Conservation (phyloP, 2,113 vertebrate genomes). For the Motacilla tschutschensis region DNA sequence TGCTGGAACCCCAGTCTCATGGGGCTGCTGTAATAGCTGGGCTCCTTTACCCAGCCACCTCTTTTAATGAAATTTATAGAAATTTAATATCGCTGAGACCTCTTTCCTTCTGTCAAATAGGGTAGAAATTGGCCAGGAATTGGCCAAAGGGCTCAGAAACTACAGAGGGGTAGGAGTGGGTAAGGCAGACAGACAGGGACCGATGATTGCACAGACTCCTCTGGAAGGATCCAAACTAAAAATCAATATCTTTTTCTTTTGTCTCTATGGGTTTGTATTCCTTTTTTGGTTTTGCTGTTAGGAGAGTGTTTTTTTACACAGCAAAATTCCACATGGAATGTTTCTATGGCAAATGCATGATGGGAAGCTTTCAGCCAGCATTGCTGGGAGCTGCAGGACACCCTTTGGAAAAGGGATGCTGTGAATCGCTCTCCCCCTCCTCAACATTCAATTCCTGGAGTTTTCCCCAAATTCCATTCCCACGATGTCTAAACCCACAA, state of each 20-base stretch:
- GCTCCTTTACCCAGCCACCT: conserved; percentile 33
- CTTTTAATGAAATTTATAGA: conserved; percentile 65
- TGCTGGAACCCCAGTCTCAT: not conserved
- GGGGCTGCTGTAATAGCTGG: conserved; percentile 29
- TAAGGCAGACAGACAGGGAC: conserved; percentile 27
- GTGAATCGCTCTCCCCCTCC: rapidly evolving
- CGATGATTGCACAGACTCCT: not conserved
- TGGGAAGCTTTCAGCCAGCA: not conserved
- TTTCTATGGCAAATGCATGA: rapidly evolving
- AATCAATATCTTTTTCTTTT: conserved; percentile 36
- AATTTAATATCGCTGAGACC: conserved; percentile 59
- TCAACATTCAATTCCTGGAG: rapidly evolving
- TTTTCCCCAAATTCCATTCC: not conserved
- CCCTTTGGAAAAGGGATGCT: not conserved
- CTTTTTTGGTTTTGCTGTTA: not conserved
- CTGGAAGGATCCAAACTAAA: conserved; percentile 43
- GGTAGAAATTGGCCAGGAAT: conserved; percentile 47
- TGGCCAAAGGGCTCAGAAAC: conserved; percentile 51
- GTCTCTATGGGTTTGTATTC: not conserved
- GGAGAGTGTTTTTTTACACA: not conserved
- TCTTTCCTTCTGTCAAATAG: conserved; percentile 44
- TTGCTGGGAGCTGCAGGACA: rapidly evolving
- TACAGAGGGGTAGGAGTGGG: not conserved
- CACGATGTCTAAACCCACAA: rapidly evolving
- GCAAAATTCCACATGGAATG: not conserved